These are phyloP conservation scores for Crossocerus cetratus DNA, from an alignment of 2,888 invertebrate genomes.

Conservation along the genomic window DNA sequence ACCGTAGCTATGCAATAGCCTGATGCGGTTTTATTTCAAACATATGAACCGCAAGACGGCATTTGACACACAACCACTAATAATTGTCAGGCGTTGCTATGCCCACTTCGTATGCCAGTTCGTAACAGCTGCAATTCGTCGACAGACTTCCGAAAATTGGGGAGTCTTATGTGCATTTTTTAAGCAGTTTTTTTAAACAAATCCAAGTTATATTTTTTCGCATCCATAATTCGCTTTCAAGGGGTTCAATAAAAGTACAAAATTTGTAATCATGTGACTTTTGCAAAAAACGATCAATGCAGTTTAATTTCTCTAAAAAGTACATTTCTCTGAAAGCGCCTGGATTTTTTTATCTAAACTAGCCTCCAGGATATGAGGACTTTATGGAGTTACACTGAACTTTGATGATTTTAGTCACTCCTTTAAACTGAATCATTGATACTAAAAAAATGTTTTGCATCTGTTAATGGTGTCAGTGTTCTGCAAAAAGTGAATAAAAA, in stretches of 20 bases:
- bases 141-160: too few relatives aligned
- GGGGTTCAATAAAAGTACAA: too few relatives aligned
- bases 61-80: slow-evolving; percentile 13
- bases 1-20: slow-evolving; percentile 18
- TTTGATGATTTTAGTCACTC: slow-evolving; percentile 25
- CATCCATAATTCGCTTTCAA: too few relatives aligned
- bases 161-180: slow-evolving; percentile 16
- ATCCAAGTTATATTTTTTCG: slow-evolving; percentile 3
- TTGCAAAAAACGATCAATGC: slow-evolving; percentile 23
- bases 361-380: slow-evolving; percentile 34
- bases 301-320: slow-evolving; percentile 38
- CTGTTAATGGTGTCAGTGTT: slow-evolving; percentile 25
- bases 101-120: slow-evolving; percentile 11
- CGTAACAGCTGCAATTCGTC: too few relatives aligned
- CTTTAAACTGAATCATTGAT: slow-evolving; percentile 60
- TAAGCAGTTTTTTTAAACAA: slow-evolving; percentile 1
- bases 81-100: slow-evolving; percentile 21
- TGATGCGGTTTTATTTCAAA: slow-evolving; percentile 27
- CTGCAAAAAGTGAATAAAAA: slow-evolving; percentile 22
- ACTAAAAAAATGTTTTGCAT: slow-evolving; percentile 28
- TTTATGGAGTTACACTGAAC: slow-evolving; percentile 27
- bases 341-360: slow-evolving; percentile 34
- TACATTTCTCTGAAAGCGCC: slow-evolving; percentile 35
- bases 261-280: slow-evolving; percentile 13
- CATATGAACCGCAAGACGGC: slow-evolving; percentile 22